These are phyloP conservation scores for Pionites leucogaster DNA, from an alignment of 2,113 vertebrate species.

Conservation along the genomic window DNA sequence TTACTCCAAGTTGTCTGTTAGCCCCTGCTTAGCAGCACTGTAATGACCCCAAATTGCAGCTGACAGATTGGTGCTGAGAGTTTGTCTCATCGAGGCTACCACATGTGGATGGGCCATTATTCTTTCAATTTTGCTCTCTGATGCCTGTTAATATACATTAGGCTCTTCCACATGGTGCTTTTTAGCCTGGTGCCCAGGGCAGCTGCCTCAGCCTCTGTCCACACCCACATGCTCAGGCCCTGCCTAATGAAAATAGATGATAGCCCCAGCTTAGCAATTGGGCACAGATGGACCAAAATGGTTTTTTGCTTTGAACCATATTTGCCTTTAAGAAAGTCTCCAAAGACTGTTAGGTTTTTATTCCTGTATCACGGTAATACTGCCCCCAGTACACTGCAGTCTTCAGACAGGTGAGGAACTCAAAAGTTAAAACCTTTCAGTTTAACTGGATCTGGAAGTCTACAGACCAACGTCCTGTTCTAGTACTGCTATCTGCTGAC, in stretches of 20 bases:
- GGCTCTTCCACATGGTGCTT: constrained; percentile 66
- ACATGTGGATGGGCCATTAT: constrained; percentile 72
- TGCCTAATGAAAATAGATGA: constrained; percentile 50
- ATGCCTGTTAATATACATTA: constrained; percentile 74
- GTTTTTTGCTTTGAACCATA: neutral
- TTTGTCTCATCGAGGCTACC: constrained; percentile 47
- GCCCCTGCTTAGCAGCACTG: constrained; percentile 42
- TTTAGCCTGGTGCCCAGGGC: constrained; percentile 68
- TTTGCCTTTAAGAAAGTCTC: constrained; percentile 29
- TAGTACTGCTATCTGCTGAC: neutral
- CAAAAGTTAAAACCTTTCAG: neutral
- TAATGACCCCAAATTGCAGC: constrained; percentile 74
- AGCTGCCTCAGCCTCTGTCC: constrained; percentile 53
- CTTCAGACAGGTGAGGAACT: neutral
- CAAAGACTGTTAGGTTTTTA: neutral
- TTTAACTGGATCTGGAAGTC: neutral
- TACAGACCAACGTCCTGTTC: neutral
- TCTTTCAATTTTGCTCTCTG: constrained; percentile 76
- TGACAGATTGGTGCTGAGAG: constrained; percentile 80
- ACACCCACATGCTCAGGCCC: constrained; percentile 51
- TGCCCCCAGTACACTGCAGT: neutral
- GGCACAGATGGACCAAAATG: constrained; percentile 69
- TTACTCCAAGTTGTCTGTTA: constrained; percentile 22
- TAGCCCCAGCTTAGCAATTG: constrained; percentile 70
- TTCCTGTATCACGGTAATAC: neutral